A percentile compares a stretch with the other conserved stretches of the same genome.
Conservation (phyloP, 1,140 invertebrate species). For the Leptinotarsa lineolata region DNA sequence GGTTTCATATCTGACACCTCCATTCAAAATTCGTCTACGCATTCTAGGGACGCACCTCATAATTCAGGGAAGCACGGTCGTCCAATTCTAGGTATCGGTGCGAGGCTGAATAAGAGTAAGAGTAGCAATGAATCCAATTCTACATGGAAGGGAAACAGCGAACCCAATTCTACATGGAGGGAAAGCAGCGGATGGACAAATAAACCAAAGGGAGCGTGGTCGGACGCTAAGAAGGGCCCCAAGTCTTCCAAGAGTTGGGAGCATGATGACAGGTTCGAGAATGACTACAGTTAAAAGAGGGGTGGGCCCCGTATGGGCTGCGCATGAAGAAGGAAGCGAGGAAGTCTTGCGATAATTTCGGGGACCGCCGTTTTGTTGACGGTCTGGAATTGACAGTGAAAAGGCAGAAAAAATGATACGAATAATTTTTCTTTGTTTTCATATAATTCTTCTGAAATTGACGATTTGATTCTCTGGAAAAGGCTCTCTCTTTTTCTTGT, state of each 20-base stretch:
- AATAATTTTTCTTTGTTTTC: too few species aligned
- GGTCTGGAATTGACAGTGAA: too few species aligned
- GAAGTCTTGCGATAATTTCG: too few species aligned
- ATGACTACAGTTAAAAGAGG: slow-evolving; percentile 43
- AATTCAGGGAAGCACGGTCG: slow-evolving; percentile 38
- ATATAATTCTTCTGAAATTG: too few species aligned
- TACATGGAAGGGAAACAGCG: slow-evolving; percentile 32
- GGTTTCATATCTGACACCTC: slow-evolving; percentile 26
- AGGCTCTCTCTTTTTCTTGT: too few species aligned
- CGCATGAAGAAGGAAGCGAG: too few species aligned
- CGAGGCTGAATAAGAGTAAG: slow-evolving; percentile 35
- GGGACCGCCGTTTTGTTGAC: too few species aligned
- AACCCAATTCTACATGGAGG: slow-evolving; percentile 32
- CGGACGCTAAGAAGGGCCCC: slow-evolving; percentile 32
- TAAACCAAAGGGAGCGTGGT: slow-evolving; percentile 30
- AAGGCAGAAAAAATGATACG: too few species aligned
- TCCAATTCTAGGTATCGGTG: slow-evolving; percentile 47
- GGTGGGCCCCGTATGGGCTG: too few species aligned
- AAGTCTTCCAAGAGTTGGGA: slow-evolving; percentile 46
- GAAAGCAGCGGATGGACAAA: slow-evolving; percentile 30
- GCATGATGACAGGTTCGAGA: slow-evolving; percentile 49
- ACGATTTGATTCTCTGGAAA: too few species aligned
- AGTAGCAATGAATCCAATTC: not conserved
- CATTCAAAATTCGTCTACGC: slow-evolving; percentile 4
- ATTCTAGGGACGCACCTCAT: not conserved